Conservation (phyloP, 2,113 vertebrate genomes). For the Semicossyphus pulcher region DNA sequence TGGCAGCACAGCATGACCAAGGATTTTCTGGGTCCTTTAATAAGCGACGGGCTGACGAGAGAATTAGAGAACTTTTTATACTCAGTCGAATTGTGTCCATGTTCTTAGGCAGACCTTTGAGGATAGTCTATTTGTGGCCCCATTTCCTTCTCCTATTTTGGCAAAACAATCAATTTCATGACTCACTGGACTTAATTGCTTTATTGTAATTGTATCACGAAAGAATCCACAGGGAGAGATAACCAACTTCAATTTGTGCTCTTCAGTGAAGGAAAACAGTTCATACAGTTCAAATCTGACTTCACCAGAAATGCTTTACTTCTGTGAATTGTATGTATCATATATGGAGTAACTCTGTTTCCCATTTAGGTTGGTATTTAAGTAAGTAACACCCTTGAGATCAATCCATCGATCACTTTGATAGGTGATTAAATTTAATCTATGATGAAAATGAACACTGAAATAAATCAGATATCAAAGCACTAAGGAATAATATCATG, state of each 20-base stretch:
- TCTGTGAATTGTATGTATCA: not conserved
- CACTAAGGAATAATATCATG: conserved; percentile 26
- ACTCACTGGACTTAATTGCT: conserved; percentile 72
- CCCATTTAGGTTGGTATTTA: not conserved
- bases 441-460: not conserved
- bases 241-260: conserved; percentile 61
- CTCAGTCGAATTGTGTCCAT: conserved; percentile 23
- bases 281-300: conserved; percentile 23
- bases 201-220: conserved; percentile 72
- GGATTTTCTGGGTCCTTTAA: not conserved
- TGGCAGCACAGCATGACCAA: not conserved
- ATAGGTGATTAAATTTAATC: not conserved
- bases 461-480: conserved; percentile 12
- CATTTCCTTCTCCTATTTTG: conserved; percentile 50
- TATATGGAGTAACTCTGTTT: not conserved
- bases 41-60: conserved; percentile 6
- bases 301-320: not conserved
- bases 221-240: conserved; percentile 68
- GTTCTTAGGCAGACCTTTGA: conserved; percentile 36
- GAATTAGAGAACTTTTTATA: conserved; percentile 8
- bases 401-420: conserved; percentile 2
- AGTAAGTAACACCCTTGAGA: not conserved
- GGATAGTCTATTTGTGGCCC: conserved; percentile 46
- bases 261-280: conserved; percentile 49
- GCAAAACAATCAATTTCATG: conserved; percentile 77